Evolutionary conservation across 2,113 vertebrate species (phyloP).

Genomic region (Phasianus colchicus): DNA sequence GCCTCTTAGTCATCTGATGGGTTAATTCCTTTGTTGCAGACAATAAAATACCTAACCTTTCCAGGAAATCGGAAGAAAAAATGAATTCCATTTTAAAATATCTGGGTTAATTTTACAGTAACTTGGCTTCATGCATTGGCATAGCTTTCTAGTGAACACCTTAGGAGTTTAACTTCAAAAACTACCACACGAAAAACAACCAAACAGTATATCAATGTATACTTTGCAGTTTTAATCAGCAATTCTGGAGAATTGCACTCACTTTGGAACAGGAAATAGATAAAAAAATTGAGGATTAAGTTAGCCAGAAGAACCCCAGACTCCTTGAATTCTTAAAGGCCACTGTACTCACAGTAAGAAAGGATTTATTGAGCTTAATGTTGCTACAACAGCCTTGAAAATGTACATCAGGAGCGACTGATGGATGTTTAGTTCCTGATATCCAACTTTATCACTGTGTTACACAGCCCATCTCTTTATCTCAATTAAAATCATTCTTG

Average conservation of each 20-base stretch:
- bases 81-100: neutral
- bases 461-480: neutral
- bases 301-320: neutral
- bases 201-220: neutral
- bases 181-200: neutral
- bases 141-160: neutral
- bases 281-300: neutral
- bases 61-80: neutral
- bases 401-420: neutral
- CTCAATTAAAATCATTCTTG: slow-evolving; percentile 11
- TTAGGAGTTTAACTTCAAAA: neutral
- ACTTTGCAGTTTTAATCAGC: neutral
- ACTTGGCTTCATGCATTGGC: neutral
- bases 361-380: neutral
- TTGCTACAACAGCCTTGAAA: slow-evolving; percentile 30
- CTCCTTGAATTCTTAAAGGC: neutral
- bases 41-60: neutral
- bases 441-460: neutral
- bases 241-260: neutral
- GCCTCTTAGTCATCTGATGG: neutral
- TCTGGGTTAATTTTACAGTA: neutral
- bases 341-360: neutral
- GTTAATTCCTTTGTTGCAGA: neutral
- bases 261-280: neutral
- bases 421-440: neutral